phyloP scores from a whole-genome alignment of 2,888 invertebrate genomes.

The Trissoscelio sp. region DNA sequence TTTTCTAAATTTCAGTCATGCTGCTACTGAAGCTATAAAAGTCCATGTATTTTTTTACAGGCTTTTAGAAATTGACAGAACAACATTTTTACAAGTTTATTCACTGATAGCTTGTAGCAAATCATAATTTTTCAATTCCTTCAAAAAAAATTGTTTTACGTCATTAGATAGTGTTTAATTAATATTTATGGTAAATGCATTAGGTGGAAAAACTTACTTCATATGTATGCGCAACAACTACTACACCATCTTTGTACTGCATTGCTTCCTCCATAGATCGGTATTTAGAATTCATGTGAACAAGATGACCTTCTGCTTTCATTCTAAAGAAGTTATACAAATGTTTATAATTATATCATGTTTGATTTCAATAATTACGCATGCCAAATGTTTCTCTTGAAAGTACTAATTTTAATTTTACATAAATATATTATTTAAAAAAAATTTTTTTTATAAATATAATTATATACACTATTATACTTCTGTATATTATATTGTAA shows the following conservation, averaged over 20 bases:
- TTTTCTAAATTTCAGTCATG: too few species aligned
- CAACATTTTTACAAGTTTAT: too few species aligned
- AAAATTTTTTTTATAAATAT: neutral
- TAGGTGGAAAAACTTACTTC: conserved; percentile 27
- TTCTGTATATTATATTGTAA: too few species aligned
- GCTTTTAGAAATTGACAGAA: too few species aligned
- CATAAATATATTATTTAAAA: neutral
- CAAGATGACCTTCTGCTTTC: conserved; percentile 31
- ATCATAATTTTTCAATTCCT: too few species aligned
- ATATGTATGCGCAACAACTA: conserved; percentile 35
- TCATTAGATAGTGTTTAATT: neutral
- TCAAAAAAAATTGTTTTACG: too few species aligned
- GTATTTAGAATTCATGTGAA: conserved; percentile 43
- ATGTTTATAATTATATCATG: neutral
- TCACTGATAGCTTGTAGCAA: too few species aligned
- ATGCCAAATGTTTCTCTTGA: neutral
- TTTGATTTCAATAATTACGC: too few species aligned
- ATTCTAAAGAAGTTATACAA: conserved; percentile 11
- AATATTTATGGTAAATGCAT: neutral
- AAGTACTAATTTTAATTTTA: neutral
- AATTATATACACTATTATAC: neutral
- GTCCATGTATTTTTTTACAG: too few species aligned
- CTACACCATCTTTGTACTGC: conserved; percentile 26
- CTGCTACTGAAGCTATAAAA: too few species aligned
- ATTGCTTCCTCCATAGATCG: conserved; percentile 30